Percentiles rank a stretch among this genome's conserved stretches.
Evolutionary conservation across 2,113 vertebrate species (phyloP).

Genomic region (Alaudala cheleensis): DNA sequence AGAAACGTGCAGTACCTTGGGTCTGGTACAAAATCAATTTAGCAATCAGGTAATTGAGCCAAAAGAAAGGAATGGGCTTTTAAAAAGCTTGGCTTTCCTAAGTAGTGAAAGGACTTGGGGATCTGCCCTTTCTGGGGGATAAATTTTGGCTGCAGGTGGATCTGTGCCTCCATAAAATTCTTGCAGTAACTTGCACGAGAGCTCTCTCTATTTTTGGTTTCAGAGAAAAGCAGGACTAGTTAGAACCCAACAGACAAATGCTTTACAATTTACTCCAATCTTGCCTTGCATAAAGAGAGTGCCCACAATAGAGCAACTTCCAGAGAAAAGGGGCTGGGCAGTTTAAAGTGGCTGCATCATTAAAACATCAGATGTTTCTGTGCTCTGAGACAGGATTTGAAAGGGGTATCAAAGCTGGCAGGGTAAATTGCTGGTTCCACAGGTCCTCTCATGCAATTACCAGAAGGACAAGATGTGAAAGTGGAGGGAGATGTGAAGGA

Average conservation of each 20-base stretch:
- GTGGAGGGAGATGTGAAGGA: neutral
- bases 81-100: neutral
- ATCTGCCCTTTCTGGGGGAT: neutral
- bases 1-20: neutral
- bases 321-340: neutral
- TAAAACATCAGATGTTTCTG: neutral
- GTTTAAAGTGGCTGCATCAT: neutral
- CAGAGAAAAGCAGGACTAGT: neutral
- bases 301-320: neutral
- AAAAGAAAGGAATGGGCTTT: neutral
- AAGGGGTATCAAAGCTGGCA: neutral
- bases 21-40: constrained; percentile 36
- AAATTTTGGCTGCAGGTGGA: neutral
- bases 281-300: neutral
- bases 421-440: neutral
- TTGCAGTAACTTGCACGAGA: neutral
- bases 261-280: neutral
- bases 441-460: neutral
- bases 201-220: neutral
- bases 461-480: neutral
- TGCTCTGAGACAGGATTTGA: neutral
- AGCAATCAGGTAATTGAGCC: constrained; percentile 22
- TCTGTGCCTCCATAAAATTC: neutral
- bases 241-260: neutral
- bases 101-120: neutral